These are phyloP conservation scores for Thereva unica DNA, from an alignment of 2,888 invertebrate genomes.

Conservation along the genomic window DNA sequence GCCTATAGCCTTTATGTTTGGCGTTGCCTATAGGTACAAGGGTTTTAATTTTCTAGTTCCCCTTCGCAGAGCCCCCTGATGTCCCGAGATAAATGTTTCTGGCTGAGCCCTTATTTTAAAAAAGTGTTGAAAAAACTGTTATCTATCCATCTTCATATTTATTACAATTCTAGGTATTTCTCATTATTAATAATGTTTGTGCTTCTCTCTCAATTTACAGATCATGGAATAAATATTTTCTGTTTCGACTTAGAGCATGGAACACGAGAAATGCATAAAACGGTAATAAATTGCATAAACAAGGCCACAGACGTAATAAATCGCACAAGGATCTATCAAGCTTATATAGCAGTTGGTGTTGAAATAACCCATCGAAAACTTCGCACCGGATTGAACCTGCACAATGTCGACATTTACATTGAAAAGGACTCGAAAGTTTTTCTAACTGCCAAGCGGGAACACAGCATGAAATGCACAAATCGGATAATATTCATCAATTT, in stretches of 20 bases:
- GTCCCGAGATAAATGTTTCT: no score
- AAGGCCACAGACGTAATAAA: conserved; percentile 17
- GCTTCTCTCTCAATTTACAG: conserved; percentile 7
- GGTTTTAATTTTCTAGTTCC: no score
- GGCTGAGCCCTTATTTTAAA: no score
- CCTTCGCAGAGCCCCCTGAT: no score
- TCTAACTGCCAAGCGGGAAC: conserved; percentile 34
- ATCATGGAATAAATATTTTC: conserved; percentile 32
- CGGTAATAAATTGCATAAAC: conserved; percentile 25
- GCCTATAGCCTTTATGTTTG: no score
- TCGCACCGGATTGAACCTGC: conserved; percentile 30
- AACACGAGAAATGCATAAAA: not conserved
- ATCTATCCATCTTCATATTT: no score
- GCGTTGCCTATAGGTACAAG: no score
- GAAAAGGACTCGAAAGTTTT: conserved; percentile 32
- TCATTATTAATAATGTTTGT: no score
- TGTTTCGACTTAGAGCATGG: conserved; percentile 34
- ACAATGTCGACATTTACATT: conserved; percentile 17
- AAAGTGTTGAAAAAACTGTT: no score
- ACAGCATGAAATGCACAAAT: conserved; percentile 22
- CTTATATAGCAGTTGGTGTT: conserved; percentile 20
- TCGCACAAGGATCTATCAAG: not conserved
- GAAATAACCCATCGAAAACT: conserved; percentile 31
- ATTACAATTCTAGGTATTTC: no score
- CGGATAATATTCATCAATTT: conserved; percentile 34